Evolutionary conservation across 2,888 invertebrate genomes (phyloP).

Genomic region (Cryptophagus acutangulus): DNA sequence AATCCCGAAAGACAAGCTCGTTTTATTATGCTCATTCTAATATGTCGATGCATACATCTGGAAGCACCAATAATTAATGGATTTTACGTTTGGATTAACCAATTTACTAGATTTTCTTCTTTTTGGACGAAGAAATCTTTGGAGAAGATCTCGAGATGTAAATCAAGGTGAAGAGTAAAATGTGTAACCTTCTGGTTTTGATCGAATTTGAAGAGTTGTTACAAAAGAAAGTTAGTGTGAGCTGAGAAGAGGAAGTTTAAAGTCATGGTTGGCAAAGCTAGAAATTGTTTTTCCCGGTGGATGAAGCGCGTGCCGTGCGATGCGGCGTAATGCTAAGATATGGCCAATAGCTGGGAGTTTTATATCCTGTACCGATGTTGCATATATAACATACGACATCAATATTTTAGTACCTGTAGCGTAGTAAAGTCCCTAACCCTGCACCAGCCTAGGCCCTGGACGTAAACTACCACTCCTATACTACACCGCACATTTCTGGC

Average conservation of each 20-base stretch:
- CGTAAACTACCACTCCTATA: conserved; percentile 24
- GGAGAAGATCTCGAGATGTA: too few species aligned
- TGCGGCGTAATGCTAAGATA: conserved; percentile 48
- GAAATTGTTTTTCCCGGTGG: conserved; percentile 49
- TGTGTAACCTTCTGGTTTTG: too few species aligned
- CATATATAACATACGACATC: conserved; percentile 48
- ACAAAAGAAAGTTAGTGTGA: background rate
- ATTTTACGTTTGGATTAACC: too few species aligned
- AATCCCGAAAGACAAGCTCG: too few species aligned
- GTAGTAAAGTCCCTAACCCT: conserved; percentile 18
- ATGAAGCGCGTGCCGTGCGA: conserved; percentile 41
- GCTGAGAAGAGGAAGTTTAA: conserved; percentile 2
- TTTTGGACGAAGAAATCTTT: too few species aligned
- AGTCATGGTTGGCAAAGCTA: conserved; percentile 26
- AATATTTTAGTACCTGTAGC: conserved; percentile 48
- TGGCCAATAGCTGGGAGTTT: conserved; percentile 50
- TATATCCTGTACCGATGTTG: conserved; percentile 50
- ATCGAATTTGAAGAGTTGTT: too few species aligned
- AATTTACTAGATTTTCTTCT: too few species aligned
- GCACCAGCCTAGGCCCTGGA: conserved; percentile 20
- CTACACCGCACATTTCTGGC: conserved; percentile 14
- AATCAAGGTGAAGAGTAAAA: too few species aligned
- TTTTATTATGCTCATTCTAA: too few species aligned
- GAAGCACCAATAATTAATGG: too few species aligned
- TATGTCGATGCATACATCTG: too few species aligned